Evolutionary conservation across 1,140 invertebrate genomes (phyloP), one percentile per base, ranked within the genome.

Genomic region (Drosophila subpulchrella): DNA sequence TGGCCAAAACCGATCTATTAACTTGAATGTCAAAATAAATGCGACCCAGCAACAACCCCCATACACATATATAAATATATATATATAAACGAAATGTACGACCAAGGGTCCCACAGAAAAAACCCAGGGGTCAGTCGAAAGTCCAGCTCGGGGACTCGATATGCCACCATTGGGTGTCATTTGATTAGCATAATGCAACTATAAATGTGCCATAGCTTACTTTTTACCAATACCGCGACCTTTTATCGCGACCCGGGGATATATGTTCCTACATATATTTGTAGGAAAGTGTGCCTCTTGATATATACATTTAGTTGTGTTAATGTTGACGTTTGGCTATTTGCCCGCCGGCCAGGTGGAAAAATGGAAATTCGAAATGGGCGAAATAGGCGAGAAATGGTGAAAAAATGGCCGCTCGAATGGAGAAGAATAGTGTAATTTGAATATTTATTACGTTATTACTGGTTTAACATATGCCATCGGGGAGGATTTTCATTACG

Each of bases 161-260:
- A 82, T 82, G 83, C 83, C 71, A 88, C 83, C 83, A 88, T 88
- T 88, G 83, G 83, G 83, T 88, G 83, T 88, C 83, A 83, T 88
- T 88, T 88, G 84, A 88, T 88, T 88, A 88, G 83, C 83, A 88
- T 88, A 88, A 88, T 88, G 83, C 83, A 88, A 88, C 84, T 88
- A 88, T 88, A 89, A 89, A 89, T 70, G 83, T 88, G 84, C 54
- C 63, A 83, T 79, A 78, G 83, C 84, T 89, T 73, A 83, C 73
- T 75, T 77, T 71, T 77, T 78, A 77, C 75, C 75, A 77, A 77
- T 78, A 78, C 57, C 39, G 38, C 48, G 60, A 53, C 59, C 63
- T 67, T 67, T 67, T 63, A 63, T 30, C 55, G 55, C 55, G 55
- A 47, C 32, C 24, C 44, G 46, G 38, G 42, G 13, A 65, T 17